phyloP scores from a whole-genome alignment of 2,113 vertebrate genomes.

The Misgurnus mizolepis region DNA sequence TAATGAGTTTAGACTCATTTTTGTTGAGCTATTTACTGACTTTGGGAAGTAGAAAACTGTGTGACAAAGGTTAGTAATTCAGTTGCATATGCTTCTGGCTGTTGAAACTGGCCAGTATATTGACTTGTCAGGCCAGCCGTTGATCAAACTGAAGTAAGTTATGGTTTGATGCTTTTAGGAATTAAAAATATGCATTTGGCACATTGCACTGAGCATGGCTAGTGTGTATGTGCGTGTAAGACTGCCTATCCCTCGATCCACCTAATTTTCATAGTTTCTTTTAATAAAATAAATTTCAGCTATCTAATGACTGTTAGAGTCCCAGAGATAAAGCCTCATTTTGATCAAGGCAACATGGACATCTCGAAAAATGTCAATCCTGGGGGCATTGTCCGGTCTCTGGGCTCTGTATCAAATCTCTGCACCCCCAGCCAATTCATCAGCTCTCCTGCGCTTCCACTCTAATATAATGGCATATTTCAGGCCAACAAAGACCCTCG shows the following conservation, averaged over 20 bases:
- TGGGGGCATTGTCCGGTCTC: slow-evolving; percentile 42
- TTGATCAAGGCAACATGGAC: slow-evolving; percentile 32
- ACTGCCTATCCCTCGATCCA: not conserved
- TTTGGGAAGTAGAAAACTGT: slow-evolving; percentile 7
- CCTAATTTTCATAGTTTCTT: slow-evolving; percentile 22
- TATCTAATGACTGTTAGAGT: slow-evolving; percentile 31
- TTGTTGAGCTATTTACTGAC: not conserved
- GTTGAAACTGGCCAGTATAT: not conserved
- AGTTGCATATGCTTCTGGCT: slow-evolving; percentile 18
- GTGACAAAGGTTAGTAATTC: slow-evolving; percentile 40
- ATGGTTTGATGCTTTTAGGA: slow-evolving; percentile 50
- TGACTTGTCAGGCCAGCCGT: slow-evolving; percentile 33
- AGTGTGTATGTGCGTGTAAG: slow-evolving; percentile 5
- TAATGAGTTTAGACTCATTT: slow-evolving; percentile 29
- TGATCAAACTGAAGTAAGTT: slow-evolving; percentile 44
- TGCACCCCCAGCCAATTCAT: slow-evolving; percentile 60
- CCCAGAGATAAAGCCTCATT: slow-evolving; percentile 41
- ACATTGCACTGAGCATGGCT: not conserved
- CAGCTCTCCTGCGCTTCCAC: slow-evolving; percentile 36
- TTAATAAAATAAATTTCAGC: slow-evolving; percentile 42
- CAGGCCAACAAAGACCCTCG: slow-evolving; percentile 33
- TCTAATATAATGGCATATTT: slow-evolving; percentile 48
- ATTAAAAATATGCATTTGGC: slow-evolving; percentile 46
- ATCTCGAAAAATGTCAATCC: slow-evolving; percentile 52
- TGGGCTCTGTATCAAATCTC: slow-evolving; percentile 44